Conservation (phyloP, 2,888 invertebrate genomes). For the Caenorhabditis sp. region DNA sequence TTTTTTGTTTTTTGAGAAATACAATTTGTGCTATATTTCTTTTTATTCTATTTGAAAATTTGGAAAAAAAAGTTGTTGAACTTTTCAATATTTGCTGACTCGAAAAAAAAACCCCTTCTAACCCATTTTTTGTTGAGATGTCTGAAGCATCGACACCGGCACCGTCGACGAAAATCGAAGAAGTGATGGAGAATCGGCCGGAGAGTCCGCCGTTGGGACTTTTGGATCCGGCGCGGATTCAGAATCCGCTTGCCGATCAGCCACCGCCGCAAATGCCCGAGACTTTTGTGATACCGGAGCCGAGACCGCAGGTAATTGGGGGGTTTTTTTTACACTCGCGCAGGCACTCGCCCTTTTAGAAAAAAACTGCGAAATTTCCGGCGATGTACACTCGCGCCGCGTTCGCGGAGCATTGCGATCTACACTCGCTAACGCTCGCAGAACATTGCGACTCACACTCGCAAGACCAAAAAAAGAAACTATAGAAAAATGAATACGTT, state of each 20-base stretch:
- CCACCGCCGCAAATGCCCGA: background rate
- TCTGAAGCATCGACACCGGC: too few species aligned
- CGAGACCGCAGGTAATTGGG: slow-evolving; percentile 16
- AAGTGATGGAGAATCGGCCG: slow-evolving; percentile 14
- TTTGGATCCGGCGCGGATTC: slow-evolving; percentile 34
- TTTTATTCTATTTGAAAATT: too few species aligned
- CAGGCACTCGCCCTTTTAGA: too few species aligned
- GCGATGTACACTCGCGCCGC: too few species aligned
- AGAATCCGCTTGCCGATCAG: slow-evolving; percentile 34
- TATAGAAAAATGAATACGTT: too few species aligned
- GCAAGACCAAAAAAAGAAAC: too few species aligned
- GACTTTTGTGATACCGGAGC: slow-evolving; percentile 38
- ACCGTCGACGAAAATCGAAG: background rate
- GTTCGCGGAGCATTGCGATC: too few species aligned
- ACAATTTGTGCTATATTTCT: slow-evolving; percentile 1
- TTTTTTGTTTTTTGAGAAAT: slow-evolving; percentile 1
- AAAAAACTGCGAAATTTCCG: slow-evolving; percentile 1
- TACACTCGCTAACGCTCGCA: too few species aligned
- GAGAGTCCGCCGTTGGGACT: slow-evolving; percentile 31
- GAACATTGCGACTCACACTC: too few species aligned
- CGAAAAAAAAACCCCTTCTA: too few species aligned
- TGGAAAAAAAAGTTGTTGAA: too few species aligned
- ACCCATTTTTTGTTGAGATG: background rate
- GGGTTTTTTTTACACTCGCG: background rate
- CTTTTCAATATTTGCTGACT: too few species aligned